These are phyloP conservation scores for Meiosimyza decipiens DNA, from an alignment of 2,888 invertebrate genomes.

Conservation along the genomic window DNA sequence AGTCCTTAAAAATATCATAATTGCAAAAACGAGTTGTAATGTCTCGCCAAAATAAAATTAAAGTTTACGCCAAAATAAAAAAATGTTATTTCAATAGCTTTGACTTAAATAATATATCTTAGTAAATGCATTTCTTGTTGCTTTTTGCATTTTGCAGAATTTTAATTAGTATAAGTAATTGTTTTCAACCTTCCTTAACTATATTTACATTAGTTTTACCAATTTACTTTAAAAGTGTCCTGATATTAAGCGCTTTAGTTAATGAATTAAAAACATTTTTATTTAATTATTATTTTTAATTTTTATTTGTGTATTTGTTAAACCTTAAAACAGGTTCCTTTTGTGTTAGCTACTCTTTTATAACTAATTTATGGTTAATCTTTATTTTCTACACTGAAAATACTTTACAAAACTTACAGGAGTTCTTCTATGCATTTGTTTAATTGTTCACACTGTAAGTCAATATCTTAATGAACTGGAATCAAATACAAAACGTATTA, in stretches of 20 bases:
- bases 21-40: not conserved
- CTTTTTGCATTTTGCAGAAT: not conserved
- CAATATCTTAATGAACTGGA: no score
- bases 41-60: no score
- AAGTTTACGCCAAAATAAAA: no score
- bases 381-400: no score
- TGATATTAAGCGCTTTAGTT: conserved; percentile 49
- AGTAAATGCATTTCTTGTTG: conserved; percentile 15
- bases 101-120: no score
- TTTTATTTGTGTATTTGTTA: conserved; percentile 24
- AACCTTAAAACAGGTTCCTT: conserved; percentile 51
- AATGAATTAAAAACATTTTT: conserved; percentile 45
- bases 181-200: no score
- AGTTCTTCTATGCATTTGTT: no score
- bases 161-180: conserved; percentile 35
- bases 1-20: conserved; percentile 16
- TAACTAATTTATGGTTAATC: no score
- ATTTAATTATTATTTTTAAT: conserved; percentile 24
- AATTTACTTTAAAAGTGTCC: conserved; percentile 44
- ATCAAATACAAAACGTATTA: no score
- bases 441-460: no score
- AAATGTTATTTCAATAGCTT: no score
- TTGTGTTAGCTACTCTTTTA: conserved; percentile 29
- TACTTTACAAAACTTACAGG: no score
- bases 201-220: conserved; percentile 29